Evolutionary conservation across 2,113 vertebrate species (phyloP).

Genomic region (Maylandia zebra): DNA sequence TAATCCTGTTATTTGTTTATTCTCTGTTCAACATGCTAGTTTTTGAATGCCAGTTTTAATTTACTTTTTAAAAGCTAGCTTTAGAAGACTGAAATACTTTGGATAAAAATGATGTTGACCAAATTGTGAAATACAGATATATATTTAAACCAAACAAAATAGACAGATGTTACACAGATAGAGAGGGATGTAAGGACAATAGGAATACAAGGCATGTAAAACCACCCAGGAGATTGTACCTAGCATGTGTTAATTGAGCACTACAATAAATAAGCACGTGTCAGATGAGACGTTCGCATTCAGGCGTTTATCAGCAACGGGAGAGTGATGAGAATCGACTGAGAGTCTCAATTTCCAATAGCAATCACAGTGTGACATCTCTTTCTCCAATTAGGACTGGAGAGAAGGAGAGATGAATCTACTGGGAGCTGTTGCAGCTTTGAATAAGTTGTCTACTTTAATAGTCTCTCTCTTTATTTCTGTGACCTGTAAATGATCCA

Average conservation of each 20-base stretch:
- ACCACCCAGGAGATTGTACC: slow-evolving; percentile 10
- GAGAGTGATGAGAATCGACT: slow-evolving; percentile 63
- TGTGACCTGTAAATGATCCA: slow-evolving; percentile 48
- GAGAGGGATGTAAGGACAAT: not conserved
- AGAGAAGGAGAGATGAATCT: slow-evolving; percentile 39
- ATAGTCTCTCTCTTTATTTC: slow-evolving; percentile 18
- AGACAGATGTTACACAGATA: not conserved
- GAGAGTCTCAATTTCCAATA: slow-evolving; percentile 54
- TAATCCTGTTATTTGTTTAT: not conserved
- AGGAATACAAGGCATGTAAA: slow-evolving; percentile 21
- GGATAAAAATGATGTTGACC: not conserved
- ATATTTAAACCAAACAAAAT: not conserved
- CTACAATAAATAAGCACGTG: slow-evolving; percentile 48
- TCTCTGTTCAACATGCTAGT: not conserved
- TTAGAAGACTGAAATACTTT: not conserved
- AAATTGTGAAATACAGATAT: not conserved
- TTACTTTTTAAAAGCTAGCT: not conserved
- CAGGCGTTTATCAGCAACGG: slow-evolving; percentile 39
- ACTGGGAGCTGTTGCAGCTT: slow-evolving; percentile 39
- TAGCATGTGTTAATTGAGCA: slow-evolving; percentile 47
- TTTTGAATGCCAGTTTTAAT: not conserved
- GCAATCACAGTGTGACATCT: slow-evolving; percentile 59
- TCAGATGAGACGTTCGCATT: slow-evolving; percentile 41
- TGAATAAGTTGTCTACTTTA: slow-evolving; percentile 50
- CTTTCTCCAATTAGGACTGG: slow-evolving; percentile 47